A percentile compares a stretch with the other conserved stretches of the same genome.
Evolutionary conservation across 1,140 invertebrate species (phyloP).

Genomic region (Hestina assimilis): DNA sequence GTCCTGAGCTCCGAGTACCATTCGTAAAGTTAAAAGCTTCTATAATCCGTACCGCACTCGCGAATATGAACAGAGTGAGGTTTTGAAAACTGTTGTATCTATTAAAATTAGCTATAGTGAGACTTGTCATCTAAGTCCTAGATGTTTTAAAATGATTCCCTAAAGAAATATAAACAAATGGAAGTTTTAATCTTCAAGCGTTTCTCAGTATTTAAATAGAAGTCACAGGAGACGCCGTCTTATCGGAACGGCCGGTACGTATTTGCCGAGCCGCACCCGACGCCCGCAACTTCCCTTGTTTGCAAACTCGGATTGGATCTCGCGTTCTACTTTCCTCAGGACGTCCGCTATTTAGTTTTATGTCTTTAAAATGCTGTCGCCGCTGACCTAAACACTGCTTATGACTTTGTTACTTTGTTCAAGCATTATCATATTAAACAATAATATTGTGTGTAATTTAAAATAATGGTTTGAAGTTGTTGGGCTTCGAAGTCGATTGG

Average conservation of each 20-base stretch:
- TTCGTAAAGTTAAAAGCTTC: slow-evolving; percentile 54
- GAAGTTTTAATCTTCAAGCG: slow-evolving; percentile 69
- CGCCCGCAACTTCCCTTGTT: slow-evolving; percentile 73
- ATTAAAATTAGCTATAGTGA: slow-evolving; percentile 57
- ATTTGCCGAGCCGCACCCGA: slow-evolving; percentile 65
- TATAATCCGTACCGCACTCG: slow-evolving; percentile 54
- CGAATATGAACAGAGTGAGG: slow-evolving; percentile 34
- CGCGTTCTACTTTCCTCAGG: slow-evolving; percentile 71
- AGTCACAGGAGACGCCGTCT: slow-evolving; percentile 67
- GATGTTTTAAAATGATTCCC: slow-evolving; percentile 51
- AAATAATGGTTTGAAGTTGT: neutral
- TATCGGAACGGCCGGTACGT: slow-evolving; percentile 65
- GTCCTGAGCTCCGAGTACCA: slow-evolving; percentile 44
- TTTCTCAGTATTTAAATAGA: slow-evolving; percentile 72
- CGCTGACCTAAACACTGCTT: slow-evolving; percentile 53
- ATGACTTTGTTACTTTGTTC: slow-evolving; percentile 28
- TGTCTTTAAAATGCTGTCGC: slow-evolving; percentile 69
- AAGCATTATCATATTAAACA: neutral
- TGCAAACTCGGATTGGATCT: slow-evolving; percentile 76
- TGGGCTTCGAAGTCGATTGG: slow-evolving; percentile 2
- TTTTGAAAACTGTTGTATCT: slow-evolving; percentile 60
- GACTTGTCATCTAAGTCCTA: slow-evolving; percentile 54
- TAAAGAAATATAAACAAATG: slow-evolving; percentile 65
- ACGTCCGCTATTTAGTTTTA: slow-evolving; percentile 74
- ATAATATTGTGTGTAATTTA: slow-evolving; percentile 6